Base-by-base conservation (phyloP, 2,797 vertebrate genomes). In the Paramormyrops hopkinsi region DNA sequence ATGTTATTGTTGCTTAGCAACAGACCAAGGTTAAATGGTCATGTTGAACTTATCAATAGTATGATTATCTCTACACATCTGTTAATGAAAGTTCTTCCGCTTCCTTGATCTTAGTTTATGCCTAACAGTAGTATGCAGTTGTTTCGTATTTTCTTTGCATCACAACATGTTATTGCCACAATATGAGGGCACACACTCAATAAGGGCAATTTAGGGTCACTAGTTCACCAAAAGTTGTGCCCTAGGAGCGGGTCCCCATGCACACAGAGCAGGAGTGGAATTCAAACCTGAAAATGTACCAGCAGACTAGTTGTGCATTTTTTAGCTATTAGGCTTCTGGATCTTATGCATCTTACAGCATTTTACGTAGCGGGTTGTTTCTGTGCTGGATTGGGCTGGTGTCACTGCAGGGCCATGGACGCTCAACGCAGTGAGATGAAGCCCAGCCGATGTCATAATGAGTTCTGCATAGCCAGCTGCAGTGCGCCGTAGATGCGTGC, bases 1-100 rank as follows among this genome's bases (percentile, higher is more conserved):
- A 85, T 84, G 54, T 12, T 48, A 73, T 50, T 86, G 82, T 89
- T 69, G 56, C 56, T n/a, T 86, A 51, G 82, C 51, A 89, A 86
- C 88, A 50, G 25, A 25, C 25, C 56, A 51, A 48, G 59, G 88
- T 44, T 87, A 87, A 56, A 56, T 87, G 33, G 25, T 41, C 14
- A 56, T 33, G 9, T 22, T 87, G 14, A 56, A 56, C 53, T 53
- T 54, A 56, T 37, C 85, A 59, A 7, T 41, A 9, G 25, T 59
- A 29, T 37, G 29, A 56, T 87, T 87, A 44, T 86, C 22, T 53
- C 48, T 51, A 17, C 50, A 33, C n/a, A 86, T 53, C 14, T 50
- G 12, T 51, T 29, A 29, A 86, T 87, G 53, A 87, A 54, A 3
- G 5, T 44, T 8, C 14, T 87, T 54, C 29, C 7, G 56, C 29